Evolutionary conservation across 2,113 vertebrate species (phyloP), one percentile per base, ranked within the genome.

Genomic region (Hypocryptadius cinnamomeus): DNA sequence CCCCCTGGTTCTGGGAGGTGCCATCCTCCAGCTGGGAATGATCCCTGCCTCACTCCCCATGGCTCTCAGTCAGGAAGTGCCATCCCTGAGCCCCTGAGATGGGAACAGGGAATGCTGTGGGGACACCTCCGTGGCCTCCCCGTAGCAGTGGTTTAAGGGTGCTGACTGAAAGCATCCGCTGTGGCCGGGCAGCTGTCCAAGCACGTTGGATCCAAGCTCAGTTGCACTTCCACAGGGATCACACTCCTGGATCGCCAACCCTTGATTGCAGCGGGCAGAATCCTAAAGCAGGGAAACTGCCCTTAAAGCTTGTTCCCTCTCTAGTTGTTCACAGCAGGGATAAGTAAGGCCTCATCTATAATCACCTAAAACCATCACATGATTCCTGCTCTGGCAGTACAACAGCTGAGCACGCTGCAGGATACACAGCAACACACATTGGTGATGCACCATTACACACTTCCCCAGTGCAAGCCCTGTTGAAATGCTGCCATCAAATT

Each of bases 291-390:
- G 63, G 33, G 57, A 87, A 91, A 63, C 3, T 3, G 51, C 66
- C 89, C 90, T 78, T 54, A 87, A 85, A 82, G 68, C 76, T 87
- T 16, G 51, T 42, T 90, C 68, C 85, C 60, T 68, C 47, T 92
- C 90, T 63, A 28, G 87, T 78, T 94, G 66, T 86, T 92, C 91
- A 30, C 90, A 95, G 95, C 90, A 80, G 93, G 95, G 85, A 92
- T 94, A 95, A 95, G 91, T 11, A 42, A 92, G 93, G 89, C 85
- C 82, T 96, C 93, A 80, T 94, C 90, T 80, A 85, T 89, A 96
- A 95, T 94, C 95, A 96, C 95, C 93, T 95, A 96, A 95, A 94
- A 87, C 40, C 94, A 94, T 94, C 96, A 83, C 89, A 86, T 94
- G 93, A 74, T 94, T 90, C 85, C 53, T 88, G 95, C 79, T 88